Evolutionary conservation across 2,888 invertebrate genomes (phyloP).

Genomic region (Bombyx huttoni): DNA sequence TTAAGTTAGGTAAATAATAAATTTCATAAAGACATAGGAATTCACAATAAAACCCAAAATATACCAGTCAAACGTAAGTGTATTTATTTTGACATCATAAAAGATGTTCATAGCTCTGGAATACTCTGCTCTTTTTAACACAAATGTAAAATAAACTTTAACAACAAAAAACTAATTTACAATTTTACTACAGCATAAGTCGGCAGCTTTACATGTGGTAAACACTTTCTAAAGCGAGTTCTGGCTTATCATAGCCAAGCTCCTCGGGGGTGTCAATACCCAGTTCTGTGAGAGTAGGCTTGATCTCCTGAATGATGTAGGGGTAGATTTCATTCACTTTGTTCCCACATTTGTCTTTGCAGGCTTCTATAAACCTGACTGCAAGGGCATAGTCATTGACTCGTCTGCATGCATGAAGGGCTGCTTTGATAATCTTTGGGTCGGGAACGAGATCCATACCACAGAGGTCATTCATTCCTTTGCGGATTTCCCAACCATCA

Average conservation of each 20-base stretch:
- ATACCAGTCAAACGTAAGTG: conserved; percentile 28
- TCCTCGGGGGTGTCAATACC: conserved; percentile 96
- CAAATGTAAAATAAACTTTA: conserved; percentile 45
- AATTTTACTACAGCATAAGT: conserved; percentile 56
- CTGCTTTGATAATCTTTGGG: conserved; percentile 89
- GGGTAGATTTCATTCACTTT: conserved; percentile 86
- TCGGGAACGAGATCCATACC: conserved; percentile 95
- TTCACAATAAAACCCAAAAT: conserved; percentile 29
- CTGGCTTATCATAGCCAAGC: conserved; percentile 97
- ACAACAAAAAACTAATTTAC: conserved; percentile 56
- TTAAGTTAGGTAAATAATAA: too few species aligned
- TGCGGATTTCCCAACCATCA: conserved; percentile 95
- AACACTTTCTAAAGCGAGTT: conserved; percentile 85
- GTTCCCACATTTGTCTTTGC: conserved; percentile 89
- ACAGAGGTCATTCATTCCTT: conserved; percentile 89
- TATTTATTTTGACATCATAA: conserved; percentile 47
- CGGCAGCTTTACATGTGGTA: conserved; percentile 74
- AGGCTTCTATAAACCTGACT: conserved; percentile 91
- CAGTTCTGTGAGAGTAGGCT: conserved; percentile 92
- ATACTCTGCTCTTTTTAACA: conserved; percentile 31
- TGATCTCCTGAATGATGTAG: conserved; percentile 90
- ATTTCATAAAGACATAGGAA: neutral
- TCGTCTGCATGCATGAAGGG: conserved; percentile 90
- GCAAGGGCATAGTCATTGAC: conserved; percentile 96
- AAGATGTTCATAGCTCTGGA: conserved; percentile 27